A percentile compares a stretch with the other conserved stretches of the same genome.
phyloP scores from a whole-genome alignment of 2,888 invertebrate species.

The Diaperis boleti region DNA sequence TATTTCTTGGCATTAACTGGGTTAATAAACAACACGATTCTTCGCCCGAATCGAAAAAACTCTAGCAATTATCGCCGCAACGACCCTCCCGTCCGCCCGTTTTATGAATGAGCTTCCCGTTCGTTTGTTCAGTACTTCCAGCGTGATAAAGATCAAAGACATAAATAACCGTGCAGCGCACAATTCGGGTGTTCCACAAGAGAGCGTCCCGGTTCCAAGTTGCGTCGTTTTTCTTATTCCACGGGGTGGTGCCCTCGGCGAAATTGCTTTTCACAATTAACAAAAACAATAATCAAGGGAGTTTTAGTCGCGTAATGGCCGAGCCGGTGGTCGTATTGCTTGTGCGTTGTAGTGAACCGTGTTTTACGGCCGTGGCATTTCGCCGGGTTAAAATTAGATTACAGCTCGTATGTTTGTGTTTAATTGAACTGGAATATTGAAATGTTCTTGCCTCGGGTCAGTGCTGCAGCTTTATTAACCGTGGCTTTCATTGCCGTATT shows the following conservation, averaged over 20 bases:
- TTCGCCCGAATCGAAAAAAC: neutral
- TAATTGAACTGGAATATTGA: slow-evolving; percentile 48
- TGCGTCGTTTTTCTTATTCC: slow-evolving; percentile 15
- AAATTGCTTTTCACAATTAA: slow-evolving; percentile 41
- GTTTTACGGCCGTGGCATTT: slow-evolving; percentile 45
- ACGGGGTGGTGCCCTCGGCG: slow-evolving; percentile 5
- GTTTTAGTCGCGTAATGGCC: slow-evolving; percentile 34
- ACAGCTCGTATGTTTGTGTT: slow-evolving; percentile 47
- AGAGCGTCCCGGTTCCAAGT: neutral
- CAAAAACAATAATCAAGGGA: slow-evolving; percentile 43
- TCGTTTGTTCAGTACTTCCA: neutral
- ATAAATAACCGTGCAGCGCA: neutral
- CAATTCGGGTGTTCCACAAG: slow-evolving; percentile 10
- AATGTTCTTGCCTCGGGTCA: slow-evolving; percentile 48
- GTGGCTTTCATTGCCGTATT: slow-evolving; percentile 44
- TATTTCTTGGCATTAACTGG: too few relatives aligned
- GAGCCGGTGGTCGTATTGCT: slow-evolving; percentile 26
- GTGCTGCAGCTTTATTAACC: slow-evolving; percentile 45
- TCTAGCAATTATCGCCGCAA: neutral
- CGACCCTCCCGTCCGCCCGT: neutral
- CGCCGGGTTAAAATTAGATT: slow-evolving; percentile 46
- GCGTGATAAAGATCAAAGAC: slow-evolving; percentile 4
- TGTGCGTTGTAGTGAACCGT: slow-evolving; percentile 36
- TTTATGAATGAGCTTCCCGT: slow-evolving; percentile 5
- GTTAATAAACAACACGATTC: neutral